Evolutionary conservation across 2,888 invertebrate genomes (phyloP).

Genomic region (Acanthosepion esculentum): DNA sequence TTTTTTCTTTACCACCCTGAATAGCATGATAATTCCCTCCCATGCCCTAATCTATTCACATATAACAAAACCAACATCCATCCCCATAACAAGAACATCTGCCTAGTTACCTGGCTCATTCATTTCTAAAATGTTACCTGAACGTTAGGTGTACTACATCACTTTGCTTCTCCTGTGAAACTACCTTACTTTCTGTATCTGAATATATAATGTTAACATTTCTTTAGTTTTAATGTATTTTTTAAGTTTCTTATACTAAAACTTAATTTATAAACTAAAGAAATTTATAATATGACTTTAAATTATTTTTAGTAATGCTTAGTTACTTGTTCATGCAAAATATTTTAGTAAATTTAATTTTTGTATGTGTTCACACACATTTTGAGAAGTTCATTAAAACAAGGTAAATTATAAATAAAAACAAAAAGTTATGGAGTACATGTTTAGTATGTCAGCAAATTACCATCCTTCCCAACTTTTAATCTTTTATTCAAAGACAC

Average conservation of each 20-base stretch:
- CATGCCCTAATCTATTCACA: background rate
- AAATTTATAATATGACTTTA: no score
- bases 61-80: conserved; percentile 17
- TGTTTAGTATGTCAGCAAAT: no score
- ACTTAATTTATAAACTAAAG: no score
- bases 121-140: background rate
- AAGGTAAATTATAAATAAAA: no score
- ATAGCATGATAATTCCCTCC: background rate
- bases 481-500: no score
- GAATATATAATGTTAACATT: background rate
- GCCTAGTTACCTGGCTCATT: background rate
- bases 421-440: no score
- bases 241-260: no score
- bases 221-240: background rate
- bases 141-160: background rate
- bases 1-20: background rate
- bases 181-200: background rate
- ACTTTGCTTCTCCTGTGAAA: background rate
- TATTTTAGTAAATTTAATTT: no score
- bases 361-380: no score
- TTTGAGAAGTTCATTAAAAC: no score
- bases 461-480: no score
- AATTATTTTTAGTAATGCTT: background rate
- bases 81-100: background rate
- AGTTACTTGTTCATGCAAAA: background rate